Evolutionary conservation across 2,888 invertebrate genomes (phyloP), one percentile per base, ranked within the genome.

Genomic region (Lathronympha strigana): DNA sequence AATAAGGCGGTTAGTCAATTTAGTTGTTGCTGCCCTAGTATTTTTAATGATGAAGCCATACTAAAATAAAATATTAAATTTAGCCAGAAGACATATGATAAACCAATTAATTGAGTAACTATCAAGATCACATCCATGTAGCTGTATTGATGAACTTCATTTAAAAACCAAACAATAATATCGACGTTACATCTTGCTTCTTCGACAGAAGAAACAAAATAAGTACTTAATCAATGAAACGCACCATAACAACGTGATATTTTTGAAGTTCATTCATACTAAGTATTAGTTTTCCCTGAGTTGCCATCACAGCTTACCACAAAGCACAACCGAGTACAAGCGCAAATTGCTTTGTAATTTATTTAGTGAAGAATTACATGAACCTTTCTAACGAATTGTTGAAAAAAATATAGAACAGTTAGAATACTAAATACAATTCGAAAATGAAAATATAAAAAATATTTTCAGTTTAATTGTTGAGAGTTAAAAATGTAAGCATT

Each of bases 301-400:
- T 66, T 66, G 66, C 66, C 53, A 75, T 72, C 82, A 81, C 82
- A 69, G 86, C 86, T 85, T 69, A 70, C 72, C 81, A 79, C 80
- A 71, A 67, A 81, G 83, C 87, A 88, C 64, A 51, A n/a, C 15
- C n/a, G 43, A 15, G 31, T 25, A 36, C 8, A 51, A 45, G 28
- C 64, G 60, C 64, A 53, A 6, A 57, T 51, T 51, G 64, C 64
- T 64, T 63, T 53, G 51, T 64, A 60, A 25, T 53, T 62, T 36
- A 45, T n/a, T 64, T 40, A 50, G 33, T 36, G 36, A 60, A 21
- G 19, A n/a, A 47, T 45, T 9, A 31, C 28, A 36, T 28, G n/a
- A n/a, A 33, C 5, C 51, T 21, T 9, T n/a, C n/a, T 58, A 50
- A 63, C 17, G 58, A 40, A 25, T 47, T 28, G 38, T 61, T 55